Evolutionary conservation across 2,113 vertebrate genomes (phyloP).

Genomic region (Solenodon paradoxus): DNA sequence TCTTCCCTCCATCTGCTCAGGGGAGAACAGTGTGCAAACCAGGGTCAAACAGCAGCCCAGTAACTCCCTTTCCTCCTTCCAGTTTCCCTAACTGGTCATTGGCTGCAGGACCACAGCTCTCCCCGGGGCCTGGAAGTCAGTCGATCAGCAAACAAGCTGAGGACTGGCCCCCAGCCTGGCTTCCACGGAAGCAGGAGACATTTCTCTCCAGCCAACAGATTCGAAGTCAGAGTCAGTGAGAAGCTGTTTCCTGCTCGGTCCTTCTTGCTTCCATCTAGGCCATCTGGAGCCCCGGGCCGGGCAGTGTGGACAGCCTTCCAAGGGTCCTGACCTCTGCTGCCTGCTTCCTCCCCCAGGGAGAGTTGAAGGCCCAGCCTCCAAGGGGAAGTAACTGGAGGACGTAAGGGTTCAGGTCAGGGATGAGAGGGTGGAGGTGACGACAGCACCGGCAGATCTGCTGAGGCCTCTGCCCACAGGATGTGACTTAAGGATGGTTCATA

Average conservation of each 20-base stretch:
- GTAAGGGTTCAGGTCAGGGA: conserved; percentile 18
- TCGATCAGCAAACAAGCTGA: not conserved
- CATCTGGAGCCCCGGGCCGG: not conserved
- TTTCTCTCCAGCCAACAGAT: not conserved
- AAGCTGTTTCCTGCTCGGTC: not conserved
- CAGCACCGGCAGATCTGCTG: conserved; percentile 18
- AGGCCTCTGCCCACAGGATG: conserved; percentile 65
- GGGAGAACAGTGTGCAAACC: not conserved
- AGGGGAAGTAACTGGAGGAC: conserved; percentile 44
- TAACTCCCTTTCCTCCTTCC: not conserved
- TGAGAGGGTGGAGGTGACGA: conserved; percentile 17
- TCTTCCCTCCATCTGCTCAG: not conserved
- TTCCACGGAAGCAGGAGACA: not conserved
- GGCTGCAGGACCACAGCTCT: not conserved
- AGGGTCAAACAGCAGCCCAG: not conserved
- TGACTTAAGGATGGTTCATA: conserved; percentile 22
- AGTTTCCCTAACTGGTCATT: not conserved
- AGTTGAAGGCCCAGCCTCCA: not conserved
- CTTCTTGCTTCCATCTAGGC: not conserved
- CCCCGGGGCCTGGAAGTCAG: not conserved
- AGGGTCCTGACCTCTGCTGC: not conserved
- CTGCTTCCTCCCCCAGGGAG: not conserved
- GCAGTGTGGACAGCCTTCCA: not conserved
- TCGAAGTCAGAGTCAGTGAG: not conserved
- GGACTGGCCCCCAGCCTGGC: not conserved